Evolutionary conservation across 2,797 vertebrate genomes (phyloP).

Genomic region (Gouania willdenowi): DNA sequence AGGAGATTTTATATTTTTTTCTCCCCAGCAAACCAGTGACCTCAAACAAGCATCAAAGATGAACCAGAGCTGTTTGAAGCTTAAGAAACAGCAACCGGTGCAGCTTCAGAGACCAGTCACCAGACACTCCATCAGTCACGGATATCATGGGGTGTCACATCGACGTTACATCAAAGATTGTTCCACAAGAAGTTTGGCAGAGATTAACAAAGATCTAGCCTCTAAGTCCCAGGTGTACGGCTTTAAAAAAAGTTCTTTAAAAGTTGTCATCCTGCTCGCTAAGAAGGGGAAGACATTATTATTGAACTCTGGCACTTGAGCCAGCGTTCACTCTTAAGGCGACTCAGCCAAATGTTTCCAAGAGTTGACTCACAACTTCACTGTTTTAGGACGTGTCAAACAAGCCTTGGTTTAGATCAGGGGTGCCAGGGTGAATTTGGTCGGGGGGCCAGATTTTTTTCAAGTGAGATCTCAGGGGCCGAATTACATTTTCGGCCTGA

Average conservation of each 20-base stretch:
- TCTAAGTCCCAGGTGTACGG: neutral
- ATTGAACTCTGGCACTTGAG: neutral
- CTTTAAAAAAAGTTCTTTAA: neutral
- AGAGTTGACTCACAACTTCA: too few species aligned
- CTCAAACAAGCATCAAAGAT: slow-evolving; percentile 39
- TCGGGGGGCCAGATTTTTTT: too few species aligned
- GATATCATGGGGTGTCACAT: slow-evolving; percentile 1
- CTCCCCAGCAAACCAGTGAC: slow-evolving; percentile 6
- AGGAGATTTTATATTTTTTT: slow-evolving; percentile 15
- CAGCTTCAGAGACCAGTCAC: slow-evolving; percentile 10
- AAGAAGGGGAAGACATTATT: too few species aligned
- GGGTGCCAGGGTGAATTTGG: too few species aligned
- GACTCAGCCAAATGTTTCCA: too few species aligned
- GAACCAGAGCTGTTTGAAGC: slow-evolving; percentile 33
- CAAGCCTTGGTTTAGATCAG: too few species aligned
- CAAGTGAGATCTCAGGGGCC: too few species aligned
- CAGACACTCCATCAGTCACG: neutral
- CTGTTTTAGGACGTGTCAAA: too few species aligned
- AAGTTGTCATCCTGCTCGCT: neutral
- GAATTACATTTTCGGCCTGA: too few species aligned
- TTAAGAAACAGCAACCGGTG: slow-evolving; percentile 14
- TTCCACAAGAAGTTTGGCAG: slow-evolving; percentile 1
- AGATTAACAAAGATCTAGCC: neutral
- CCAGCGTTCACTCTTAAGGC: too few species aligned
- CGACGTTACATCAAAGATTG: slow-evolving; percentile 12